Base-by-base conservation (phyloP, 2,888 invertebrate genomes). In the Reticulitermes lucifugus region DNA sequence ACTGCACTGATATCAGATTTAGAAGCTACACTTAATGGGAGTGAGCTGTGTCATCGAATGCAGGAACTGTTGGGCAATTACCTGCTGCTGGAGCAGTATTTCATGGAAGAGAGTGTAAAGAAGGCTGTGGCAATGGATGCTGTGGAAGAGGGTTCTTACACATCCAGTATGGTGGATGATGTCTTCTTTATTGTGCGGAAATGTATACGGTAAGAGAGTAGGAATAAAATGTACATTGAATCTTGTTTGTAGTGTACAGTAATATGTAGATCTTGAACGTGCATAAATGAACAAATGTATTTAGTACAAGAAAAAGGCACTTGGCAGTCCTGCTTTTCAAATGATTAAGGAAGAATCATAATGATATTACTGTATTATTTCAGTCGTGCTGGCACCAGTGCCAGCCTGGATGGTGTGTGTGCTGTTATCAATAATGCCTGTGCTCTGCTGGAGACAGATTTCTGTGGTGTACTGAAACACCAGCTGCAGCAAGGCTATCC, bases 121-220 rank as follows among this genome's bases (percentile, higher is more conserved):
- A 99, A 99, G 91, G 99, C 98, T 1, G 93, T 98, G 83, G 94
- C 94, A 85, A 93, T 98, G 93, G 97, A 98, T 89, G 91, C 93
- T 0, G 92, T 95, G 46, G 96, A 96, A 88, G 91, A 93, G n/a
- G 95, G 95, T 7, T 94, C 94, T 86, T 93, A 95, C 88, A 95
- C 95, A 0, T 98, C 98, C 4, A 98, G 97, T 88, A 95, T 99
- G 93, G 96, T 99, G 0, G 99, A 99, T 90, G 99, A 99, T 91
- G 96, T 98, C 0, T 99, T 99, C 91, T 99, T 98, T 90, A 98
- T 99, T 88, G 95, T 99, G 4, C 95, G 98, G 89, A 99, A 99
- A 92, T 98, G 98, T 89, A 96, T 99, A 83, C 93, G 96, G 96
- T 95, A 90, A 87, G 87, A 65, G 25, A n/a, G 25, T 65, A 6